Base-by-base conservation (phyloP, 2,797 vertebrate genomes). In the Numenius phaeopus region DNA sequence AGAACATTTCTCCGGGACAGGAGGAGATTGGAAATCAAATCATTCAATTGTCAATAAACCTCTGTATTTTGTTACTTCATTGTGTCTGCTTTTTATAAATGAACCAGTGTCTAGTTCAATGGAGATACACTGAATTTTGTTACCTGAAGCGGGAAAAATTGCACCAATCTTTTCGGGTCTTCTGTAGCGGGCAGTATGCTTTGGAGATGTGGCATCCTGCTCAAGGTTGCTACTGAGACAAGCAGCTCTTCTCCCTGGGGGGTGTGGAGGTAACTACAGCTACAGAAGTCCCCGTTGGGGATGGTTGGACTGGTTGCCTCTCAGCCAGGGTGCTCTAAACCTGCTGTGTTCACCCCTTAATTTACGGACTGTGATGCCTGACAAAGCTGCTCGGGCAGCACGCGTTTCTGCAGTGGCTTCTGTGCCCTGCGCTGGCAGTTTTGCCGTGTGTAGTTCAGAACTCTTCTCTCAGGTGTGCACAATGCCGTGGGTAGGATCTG, bases 31-130 rank as follows among this genome's bases (percentile, higher is more conserved):
- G 67, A 73, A 93, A 82, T 73, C 72, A 96, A 78, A 97, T 92
- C 40, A 44, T 96, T 71, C 77, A 87, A 22, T 92, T 96, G 77
- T 84, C 94, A 98, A 97, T 98, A 98, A 98, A 98, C 76, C n/a
- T 91, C 89, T 89, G 88, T 96, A 94, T 97, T 98, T 98, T 96
- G 75, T 89, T 95, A 95, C 49, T 90, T 87, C 77, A 87, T 16
- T 69, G 52, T 76, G 76, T 73, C 27, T 92, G 39, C 66, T 92
- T 85, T 89, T 90, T 79, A 65, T 79, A 72, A 83, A 65, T 42
- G 11, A 30, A 27, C 47, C 0, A 2, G 5, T 58, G 9, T n/a
- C 17, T 73, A 3, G 52, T 57, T 84, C 66, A 62, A 1, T 5
- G 18, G 55, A 71, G 44, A 21, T n/a, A 65, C 13, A 26, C 30